phyloP scores from a whole-genome alignment of 2,113 vertebrate species.

The Corythaixoides concolor region DNA sequence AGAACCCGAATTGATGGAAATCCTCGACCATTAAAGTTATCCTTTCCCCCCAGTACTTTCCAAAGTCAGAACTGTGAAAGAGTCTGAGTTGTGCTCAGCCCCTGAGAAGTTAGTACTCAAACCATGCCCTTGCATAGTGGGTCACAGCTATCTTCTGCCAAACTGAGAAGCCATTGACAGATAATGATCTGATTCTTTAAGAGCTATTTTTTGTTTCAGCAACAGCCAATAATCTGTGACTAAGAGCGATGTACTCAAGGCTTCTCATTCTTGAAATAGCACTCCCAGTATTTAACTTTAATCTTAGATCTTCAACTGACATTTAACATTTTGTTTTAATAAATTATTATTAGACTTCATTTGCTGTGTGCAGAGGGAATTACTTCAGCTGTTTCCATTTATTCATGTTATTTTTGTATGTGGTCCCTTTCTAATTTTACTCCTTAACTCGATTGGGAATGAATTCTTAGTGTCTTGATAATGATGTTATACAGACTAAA shows the following conservation, averaged over 20 bases:
- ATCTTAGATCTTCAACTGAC: constrained; percentile 12
- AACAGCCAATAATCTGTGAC: neutral
- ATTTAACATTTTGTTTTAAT: constrained; percentile 41
- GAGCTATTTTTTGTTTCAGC: neutral
- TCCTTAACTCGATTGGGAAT: constrained; percentile 20
- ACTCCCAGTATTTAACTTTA: neutral
- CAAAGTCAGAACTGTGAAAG: neutral
- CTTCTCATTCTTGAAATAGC: neutral
- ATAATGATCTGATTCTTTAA: neutral
- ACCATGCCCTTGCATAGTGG: accelerated
- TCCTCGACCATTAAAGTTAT: neutral
- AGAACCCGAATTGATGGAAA: neutral
- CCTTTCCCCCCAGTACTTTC: neutral
- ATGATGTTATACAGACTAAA: constrained; percentile 25
- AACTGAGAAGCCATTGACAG: neutral
- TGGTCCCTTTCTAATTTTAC: constrained; percentile 59
- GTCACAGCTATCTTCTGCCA: neutral
- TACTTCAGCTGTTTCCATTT: constrained; percentile 64
- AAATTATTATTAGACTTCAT: constrained; percentile 46
- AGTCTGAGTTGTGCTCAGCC: neutral
- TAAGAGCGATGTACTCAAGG: neutral
- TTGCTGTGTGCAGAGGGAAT: constrained; percentile 44
- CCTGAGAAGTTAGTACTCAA: neutral
- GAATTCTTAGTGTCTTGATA: constrained; percentile 27
- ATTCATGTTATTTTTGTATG: constrained; percentile 52